Evolutionary conservation across 1,140 invertebrate species (phyloP).

Genomic region (Polyergus mexicanus): DNA sequence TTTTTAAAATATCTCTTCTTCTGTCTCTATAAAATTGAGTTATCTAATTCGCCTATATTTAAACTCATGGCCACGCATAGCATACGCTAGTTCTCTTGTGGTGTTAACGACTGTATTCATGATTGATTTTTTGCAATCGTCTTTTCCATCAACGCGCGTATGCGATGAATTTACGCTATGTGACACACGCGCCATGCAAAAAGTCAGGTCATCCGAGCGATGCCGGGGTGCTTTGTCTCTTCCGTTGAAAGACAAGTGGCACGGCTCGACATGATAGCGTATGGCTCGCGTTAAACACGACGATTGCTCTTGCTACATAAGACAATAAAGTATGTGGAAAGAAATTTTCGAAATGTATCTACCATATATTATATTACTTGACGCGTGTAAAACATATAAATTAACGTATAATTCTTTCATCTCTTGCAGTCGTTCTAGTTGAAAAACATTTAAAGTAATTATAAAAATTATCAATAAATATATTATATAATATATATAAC

Average conservation of each 20-base stretch:
- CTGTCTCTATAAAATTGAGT: background rate
- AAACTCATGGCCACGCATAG: background rate
- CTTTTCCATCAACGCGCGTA: conserved; percentile 43
- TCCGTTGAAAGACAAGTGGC: conserved; percentile 48
- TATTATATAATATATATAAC: background rate
- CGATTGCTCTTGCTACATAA: background rate
- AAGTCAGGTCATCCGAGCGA: conserved; percentile 48
- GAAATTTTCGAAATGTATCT: no score
- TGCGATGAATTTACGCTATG: conserved; percentile 62
- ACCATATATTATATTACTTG: background rate
- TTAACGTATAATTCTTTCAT: background rate
- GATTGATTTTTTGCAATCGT: background rate
- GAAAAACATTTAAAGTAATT: background rate
- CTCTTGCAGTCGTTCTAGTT: background rate
- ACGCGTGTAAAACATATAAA: background rate
- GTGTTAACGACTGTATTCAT: background rate
- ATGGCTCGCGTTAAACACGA: background rate
- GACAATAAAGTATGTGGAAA: background rate
- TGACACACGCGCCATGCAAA: conserved; percentile 57
- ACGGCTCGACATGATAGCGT: background rate
- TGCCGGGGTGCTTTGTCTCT: conserved; percentile 40
- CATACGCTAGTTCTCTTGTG: background rate
- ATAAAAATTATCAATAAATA: background rate
- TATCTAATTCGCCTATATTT: background rate
- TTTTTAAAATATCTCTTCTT: background rate